Percentiles rank a stretch among this genome's conserved stretches.
Evolutionary conservation across 2,797 vertebrate genomes (phyloP).

Genomic region (Eulemur coronatus): DNA sequence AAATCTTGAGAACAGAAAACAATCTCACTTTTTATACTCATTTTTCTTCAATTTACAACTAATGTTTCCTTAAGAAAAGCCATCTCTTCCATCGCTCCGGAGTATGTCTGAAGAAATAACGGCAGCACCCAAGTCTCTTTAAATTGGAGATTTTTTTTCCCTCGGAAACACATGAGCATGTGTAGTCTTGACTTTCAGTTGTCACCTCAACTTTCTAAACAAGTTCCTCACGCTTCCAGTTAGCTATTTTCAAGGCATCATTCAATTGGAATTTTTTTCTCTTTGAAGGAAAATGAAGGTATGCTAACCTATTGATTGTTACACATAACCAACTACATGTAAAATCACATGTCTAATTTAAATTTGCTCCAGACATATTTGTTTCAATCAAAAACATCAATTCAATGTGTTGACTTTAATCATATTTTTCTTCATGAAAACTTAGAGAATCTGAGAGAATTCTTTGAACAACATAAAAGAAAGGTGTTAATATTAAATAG

Average conservation of each 20-base stretch:
- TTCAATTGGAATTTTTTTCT: slow-evolving; percentile 35
- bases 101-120: slow-evolving; percentile 45
- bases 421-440: slow-evolving; percentile 33
- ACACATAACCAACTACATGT: not conserved
- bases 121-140: slow-evolving; percentile 32
- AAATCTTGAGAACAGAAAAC: slow-evolving; percentile 32
- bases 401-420: slow-evolving; percentile 46
- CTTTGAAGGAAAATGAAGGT: slow-evolving; percentile 52
- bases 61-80: slow-evolving; percentile 55
- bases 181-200: slow-evolving; percentile 71
- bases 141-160: slow-evolving; percentile 19
- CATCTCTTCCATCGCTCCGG: not conserved
- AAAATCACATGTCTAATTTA: slow-evolving; percentile 45
- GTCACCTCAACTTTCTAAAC: slow-evolving; percentile 65
- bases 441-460: slow-evolving; percentile 35
- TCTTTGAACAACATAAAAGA: slow-evolving; percentile 44
- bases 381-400: slow-evolving; percentile 59
- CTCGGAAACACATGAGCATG: slow-evolving; percentile 53
- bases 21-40: slow-evolving; percentile 44
- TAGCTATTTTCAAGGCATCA: slow-evolving; percentile 51
- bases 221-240: slow-evolving; percentile 40
- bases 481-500: slow-evolving; percentile 46
- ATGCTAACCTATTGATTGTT: not conserved
- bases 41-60: slow-evolving; percentile 70
- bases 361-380: slow-evolving; percentile 42